phyloP scores from a whole-genome alignment of 30 jellyfish, hydroid and myxozoan species.

The Cassiopea andromeda region DNA sequence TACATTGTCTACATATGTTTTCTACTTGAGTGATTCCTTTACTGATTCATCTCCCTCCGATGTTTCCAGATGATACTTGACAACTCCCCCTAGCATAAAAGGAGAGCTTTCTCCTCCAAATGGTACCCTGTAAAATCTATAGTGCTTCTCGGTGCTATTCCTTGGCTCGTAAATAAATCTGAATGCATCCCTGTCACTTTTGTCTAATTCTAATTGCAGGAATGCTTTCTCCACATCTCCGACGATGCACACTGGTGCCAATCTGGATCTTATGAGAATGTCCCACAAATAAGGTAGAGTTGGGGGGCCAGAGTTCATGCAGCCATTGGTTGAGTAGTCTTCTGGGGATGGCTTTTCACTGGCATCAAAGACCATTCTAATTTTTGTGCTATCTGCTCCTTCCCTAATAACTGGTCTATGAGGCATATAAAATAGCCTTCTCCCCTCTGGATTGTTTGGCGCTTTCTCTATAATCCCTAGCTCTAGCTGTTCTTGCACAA shows the following conservation, averaged over 20 bases:
- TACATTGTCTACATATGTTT: constrained; percentile 42
- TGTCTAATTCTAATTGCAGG: constrained; percentile 40
- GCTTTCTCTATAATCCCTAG: constrained; percentile 55
- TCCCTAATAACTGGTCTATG: constrained; percentile 65
- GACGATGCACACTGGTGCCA: constrained; percentile 53
- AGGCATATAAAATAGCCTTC: constrained; percentile 52
- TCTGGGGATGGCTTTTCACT: constrained; percentile 64
- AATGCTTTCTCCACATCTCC: constrained; percentile 52
- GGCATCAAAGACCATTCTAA: constrained; percentile 73
- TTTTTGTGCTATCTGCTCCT: constrained; percentile 45
- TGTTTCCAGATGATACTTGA: constrained; percentile 45
- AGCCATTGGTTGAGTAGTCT: constrained; percentile 47
- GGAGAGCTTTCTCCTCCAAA: constrained; percentile 76
- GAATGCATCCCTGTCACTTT: constrained; percentile 61
- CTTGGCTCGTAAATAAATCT: constrained; percentile 49
- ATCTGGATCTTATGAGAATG: constrained; percentile 56
- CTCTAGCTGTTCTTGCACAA: constrained; percentile 49
- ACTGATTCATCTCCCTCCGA: constrained; percentile 18
- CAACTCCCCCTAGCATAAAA: constrained; percentile 46
- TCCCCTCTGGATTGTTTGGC: constrained; percentile 41
- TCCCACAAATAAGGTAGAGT: constrained; percentile 64
- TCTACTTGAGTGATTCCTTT: constrained; percentile 4
- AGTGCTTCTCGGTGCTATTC: constrained; percentile 17
- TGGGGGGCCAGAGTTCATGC: constrained; percentile 73
- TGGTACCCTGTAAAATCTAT: constrained; percentile 62